Evolutionary conservation across 2,888 invertebrate genomes (phyloP).

Genomic region (Oligia fasciuncula): DNA sequence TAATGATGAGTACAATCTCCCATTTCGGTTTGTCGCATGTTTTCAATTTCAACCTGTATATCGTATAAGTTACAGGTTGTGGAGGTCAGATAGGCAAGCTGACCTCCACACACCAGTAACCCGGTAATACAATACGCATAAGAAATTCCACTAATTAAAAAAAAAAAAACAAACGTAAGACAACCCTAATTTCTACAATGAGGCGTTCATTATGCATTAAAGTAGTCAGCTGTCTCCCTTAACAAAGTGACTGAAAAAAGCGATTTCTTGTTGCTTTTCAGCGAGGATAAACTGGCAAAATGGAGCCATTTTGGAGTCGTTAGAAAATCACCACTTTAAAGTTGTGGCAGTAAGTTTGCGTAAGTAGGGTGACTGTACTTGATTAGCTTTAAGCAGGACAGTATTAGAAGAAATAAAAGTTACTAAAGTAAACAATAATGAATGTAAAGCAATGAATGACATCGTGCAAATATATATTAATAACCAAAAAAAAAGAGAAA

Average conservation of each 20-base stretch:
- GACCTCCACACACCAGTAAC: not conserved
- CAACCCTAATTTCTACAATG: not conserved
- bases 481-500: too few relatives aligned
- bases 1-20: too few relatives aligned
- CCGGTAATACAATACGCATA: not conserved
- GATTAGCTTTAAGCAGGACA: not conserved
- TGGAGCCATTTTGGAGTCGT: conserved; percentile 68
- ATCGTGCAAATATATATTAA: too few relatives aligned
- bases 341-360: conserved; percentile 64
- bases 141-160: not conserved
- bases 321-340: conserved; percentile 71
- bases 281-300: conserved; percentile 60
- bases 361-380: conserved; percentile 38
- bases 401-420: too few relatives aligned
- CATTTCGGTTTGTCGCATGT: too few relatives aligned
- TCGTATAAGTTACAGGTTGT: too few relatives aligned
- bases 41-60: too few relatives aligned
- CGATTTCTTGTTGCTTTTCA: conserved; percentile 28
- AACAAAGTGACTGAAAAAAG: conserved; percentile 51
- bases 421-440: too few relatives aligned
- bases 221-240: conserved; percentile 1
- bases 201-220: conserved; percentile 4
- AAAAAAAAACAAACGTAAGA: not conserved
- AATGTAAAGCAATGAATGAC: too few relatives aligned
- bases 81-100: too few relatives aligned